These are phyloP conservation scores for Hybognathus amarus DNA, from an alignment of 2,797 vertebrate genomes.

Conservation along the genomic window DNA sequence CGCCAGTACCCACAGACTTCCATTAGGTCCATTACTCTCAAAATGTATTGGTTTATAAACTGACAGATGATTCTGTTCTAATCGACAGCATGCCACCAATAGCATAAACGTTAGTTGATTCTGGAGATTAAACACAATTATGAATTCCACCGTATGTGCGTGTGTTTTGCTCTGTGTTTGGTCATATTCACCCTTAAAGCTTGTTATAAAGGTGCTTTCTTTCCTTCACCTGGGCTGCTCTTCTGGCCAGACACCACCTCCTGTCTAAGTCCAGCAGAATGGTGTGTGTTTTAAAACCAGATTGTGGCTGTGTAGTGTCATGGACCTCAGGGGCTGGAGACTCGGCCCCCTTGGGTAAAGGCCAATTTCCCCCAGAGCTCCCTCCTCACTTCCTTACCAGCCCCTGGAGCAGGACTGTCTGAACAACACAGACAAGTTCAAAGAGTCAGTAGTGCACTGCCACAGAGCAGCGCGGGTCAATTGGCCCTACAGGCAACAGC, in stretches of 20 bases:
- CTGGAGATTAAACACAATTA: neutral
- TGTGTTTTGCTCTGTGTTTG: neutral
- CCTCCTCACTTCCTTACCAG: conserved; percentile 74
- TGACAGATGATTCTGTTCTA: neutral
- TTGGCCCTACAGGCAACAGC: conserved; percentile 54
- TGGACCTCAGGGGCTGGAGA: conserved; percentile 72
- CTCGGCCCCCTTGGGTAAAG: conserved; percentile 76
- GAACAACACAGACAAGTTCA: conserved; percentile 71
- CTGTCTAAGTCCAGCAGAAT: conserved; percentile 28
- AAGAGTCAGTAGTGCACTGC: conserved; percentile 60
- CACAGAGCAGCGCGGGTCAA: conserved; percentile 58
- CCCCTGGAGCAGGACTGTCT: conserved; percentile 45
- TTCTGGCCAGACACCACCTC: conserved; percentile 28
- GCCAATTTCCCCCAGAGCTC: conserved; percentile 80
- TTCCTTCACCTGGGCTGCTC: conserved; percentile 21
- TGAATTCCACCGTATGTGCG: neutral
- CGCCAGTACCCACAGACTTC: neutral
- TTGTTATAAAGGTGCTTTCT: conserved; percentile 34
- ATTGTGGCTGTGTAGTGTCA: conserved; percentile 62
- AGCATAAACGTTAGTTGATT: neutral
- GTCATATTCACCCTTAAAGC: conserved; percentile 9
- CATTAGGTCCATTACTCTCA: neutral
- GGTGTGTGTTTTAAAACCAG: conserved; percentile 49
- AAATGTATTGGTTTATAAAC: neutral
- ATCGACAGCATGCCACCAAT: neutral